Evolutionary conservation across 2,113 vertebrate species (phyloP).

Genomic region (Sialia sialis): DNA sequence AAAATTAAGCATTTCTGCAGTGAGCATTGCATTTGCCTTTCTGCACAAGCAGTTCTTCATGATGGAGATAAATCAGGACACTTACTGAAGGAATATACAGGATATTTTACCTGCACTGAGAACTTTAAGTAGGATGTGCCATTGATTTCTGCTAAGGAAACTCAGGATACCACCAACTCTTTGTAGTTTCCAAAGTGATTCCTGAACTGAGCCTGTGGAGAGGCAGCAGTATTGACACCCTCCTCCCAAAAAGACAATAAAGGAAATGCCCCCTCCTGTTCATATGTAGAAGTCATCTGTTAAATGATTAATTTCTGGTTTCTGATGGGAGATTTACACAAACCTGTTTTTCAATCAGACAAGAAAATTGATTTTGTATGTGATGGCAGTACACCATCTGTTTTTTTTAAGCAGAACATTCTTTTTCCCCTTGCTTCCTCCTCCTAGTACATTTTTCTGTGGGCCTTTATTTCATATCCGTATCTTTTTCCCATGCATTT

Average conservation of each 20-base stretch:
- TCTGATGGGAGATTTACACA: neutral
- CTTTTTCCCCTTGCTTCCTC: neutral
- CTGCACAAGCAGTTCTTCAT: neutral
- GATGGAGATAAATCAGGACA: neutral
- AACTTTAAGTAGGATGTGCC: neutral
- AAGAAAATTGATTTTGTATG: neutral
- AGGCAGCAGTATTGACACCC: neutral
- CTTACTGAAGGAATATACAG: neutral
- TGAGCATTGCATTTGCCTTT: too few relatives aligned
- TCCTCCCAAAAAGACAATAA: neutral
- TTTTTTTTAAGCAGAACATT: neutral
- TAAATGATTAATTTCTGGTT: neutral
- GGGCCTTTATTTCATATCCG: neutral
- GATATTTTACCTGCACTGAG: neutral
- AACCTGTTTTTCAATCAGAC: neutral
- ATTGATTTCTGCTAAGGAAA: neutral
- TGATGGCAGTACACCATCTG: neutral
- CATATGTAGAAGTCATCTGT: neutral
- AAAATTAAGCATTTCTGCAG: fast-evolving
- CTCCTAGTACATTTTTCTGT: neutral
- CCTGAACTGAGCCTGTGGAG: neutral
- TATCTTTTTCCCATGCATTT: neutral
- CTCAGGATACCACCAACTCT: neutral
- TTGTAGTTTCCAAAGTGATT: fast-evolving
- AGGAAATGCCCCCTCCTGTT: neutral